Evolutionary conservation across 2,888 invertebrate species (phyloP).

Genomic region (Capitulum mitella): DNA sequence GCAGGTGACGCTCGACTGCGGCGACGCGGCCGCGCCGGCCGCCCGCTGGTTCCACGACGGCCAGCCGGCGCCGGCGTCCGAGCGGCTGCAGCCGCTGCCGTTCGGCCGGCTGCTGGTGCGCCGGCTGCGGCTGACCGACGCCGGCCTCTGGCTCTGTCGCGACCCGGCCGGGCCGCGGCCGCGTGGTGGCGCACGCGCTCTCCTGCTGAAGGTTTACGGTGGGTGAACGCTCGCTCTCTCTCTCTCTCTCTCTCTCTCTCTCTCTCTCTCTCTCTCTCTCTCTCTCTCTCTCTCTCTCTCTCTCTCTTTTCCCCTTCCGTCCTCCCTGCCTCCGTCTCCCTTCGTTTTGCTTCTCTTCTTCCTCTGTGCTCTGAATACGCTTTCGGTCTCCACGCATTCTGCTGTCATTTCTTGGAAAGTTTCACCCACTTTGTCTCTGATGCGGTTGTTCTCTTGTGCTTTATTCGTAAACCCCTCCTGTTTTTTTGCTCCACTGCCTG

Average conservation of each 20-base stretch:
- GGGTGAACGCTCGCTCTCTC: background rate
- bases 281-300: background rate
- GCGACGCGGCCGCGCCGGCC: background rate
- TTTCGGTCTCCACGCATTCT: too few species aligned
- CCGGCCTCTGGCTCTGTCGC: background rate
- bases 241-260: background rate
- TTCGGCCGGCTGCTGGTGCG: background rate
- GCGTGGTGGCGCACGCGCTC: too few species aligned
- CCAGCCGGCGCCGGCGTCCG: background rate
- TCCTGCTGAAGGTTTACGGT: background rate
- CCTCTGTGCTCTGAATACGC: too few species aligned
- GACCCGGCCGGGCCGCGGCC: background rate
- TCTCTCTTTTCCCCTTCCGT: background rate
- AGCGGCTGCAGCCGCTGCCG: background rate
- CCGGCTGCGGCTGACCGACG: background rate
- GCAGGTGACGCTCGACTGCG: constrained; percentile 1
- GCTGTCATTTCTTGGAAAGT: too few species aligned
- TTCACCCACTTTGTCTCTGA: too few species aligned
- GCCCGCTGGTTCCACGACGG: background rate
- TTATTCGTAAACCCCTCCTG: too few species aligned
- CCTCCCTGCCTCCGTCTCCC: background rate
- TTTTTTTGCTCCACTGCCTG: too few species aligned
- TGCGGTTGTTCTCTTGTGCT: too few species aligned
- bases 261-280: background rate
- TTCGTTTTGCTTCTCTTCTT: background rate